Evolutionary conservation across 2,888 invertebrate genomes (phyloP), one percentile per base, ranked within the genome.

Genomic region (Piscicola geometra): DNA sequence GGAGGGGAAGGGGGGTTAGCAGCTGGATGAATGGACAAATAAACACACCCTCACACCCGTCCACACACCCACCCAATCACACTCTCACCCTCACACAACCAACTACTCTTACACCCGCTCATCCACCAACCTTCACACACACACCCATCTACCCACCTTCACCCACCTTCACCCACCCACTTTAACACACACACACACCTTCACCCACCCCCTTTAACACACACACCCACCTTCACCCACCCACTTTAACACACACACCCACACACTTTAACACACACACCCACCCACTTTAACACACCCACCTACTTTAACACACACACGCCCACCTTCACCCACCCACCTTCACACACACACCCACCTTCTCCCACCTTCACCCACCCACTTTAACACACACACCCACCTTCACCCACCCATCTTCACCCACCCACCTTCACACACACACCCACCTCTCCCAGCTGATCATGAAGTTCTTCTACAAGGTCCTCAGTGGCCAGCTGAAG

Each of bases 401-500:
- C n/a, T 12, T 9, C 64, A 64, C 64, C n/a, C 5, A 5, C 5
- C 64, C 64, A 64, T 9, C 64, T 12, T n/a, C 41, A 41, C 41
- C n/a, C 41, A 41, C 41, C 41, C 41, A 41, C 41, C n/a, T 12
- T n/a, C n/a, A 64, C 64, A 3, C 5, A 3, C 64, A 64, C 64
- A 3, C 5, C 64, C n/a, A 64, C 64, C 64, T 28, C 41, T n/a
- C 35, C 69, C 78, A 84, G 84, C 83, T 83, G 79, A 82, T 85
- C 41, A 47, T 84, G 30, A 79, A 80, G 68, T 81, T 84, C 76
- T 79, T 85, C 70, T 82, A 81, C 75, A 82, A 82, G 77, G 83
- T 85, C 56, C 81, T 82, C 15, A 83, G 82, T 52, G 85, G 85
- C 12, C 83, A 83, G 77, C 79, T 85, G 77, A 80, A 80, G 36